Percentiles rank a stretch among this genome's conserved stretches.
phyloP scores from a whole-genome alignment of 1,140 invertebrate genomes.

The Sinella curviseta region DNA sequence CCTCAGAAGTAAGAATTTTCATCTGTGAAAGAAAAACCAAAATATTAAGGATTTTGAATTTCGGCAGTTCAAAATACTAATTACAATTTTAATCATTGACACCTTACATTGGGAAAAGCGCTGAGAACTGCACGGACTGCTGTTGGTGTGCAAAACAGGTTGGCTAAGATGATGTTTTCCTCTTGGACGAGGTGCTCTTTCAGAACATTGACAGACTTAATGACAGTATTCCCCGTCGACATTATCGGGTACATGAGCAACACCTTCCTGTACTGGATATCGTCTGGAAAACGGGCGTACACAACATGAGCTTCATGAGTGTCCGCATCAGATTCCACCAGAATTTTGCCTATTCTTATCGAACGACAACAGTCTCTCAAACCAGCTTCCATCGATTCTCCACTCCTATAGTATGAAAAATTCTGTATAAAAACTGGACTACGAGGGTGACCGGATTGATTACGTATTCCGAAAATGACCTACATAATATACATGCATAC shows the following conservation, averaged over 20 bases:
- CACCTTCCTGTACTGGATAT: slow-evolving; percentile 85
- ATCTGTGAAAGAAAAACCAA: slow-evolving; percentile 62
- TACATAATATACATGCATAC: neutral
- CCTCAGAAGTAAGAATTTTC: slow-evolving; percentile 92
- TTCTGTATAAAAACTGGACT: no score
- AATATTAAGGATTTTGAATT: neutral
- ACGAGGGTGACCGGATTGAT: no score
- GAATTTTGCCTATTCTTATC: slow-evolving; percentile 95
- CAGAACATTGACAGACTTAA: slow-evolving; percentile 88
- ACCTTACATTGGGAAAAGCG: slow-evolving; percentile 74
- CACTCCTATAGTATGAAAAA: slow-evolving; percentile 76
- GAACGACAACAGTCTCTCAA: slow-evolving; percentile 79
- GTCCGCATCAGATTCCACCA: slow-evolving; percentile 94
- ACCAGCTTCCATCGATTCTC: slow-evolving; percentile 97
- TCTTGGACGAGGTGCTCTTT: slow-evolving; percentile 90
- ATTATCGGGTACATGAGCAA: slow-evolving; percentile 72
- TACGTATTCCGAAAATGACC: neutral
- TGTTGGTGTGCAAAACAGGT: slow-evolving; percentile 92
- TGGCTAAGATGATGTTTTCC: slow-evolving; percentile 91
- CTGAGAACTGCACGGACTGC: slow-evolving; percentile 83
- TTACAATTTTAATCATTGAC: neutral
- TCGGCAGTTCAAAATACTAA: neutral
- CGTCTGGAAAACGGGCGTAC: slow-evolving; percentile 96
- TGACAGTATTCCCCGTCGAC: slow-evolving; percentile 88
- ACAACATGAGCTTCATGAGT: slow-evolving; percentile 95